These are phyloP conservation scores for Leptinotarsa rubiginosa DNA, from an alignment of 2,888 invertebrate species.

Conservation along the genomic window DNA sequence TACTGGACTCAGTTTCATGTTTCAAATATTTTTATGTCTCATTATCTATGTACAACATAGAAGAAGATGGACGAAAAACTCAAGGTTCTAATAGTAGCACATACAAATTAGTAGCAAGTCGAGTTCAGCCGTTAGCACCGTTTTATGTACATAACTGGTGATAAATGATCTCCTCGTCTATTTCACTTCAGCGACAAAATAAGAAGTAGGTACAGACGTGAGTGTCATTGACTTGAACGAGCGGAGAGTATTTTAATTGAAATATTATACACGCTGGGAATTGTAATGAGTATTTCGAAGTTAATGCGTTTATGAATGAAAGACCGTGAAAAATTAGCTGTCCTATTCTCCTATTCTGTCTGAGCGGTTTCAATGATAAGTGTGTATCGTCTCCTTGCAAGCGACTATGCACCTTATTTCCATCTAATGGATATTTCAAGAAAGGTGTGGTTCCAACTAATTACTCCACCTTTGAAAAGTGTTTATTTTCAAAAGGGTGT, in stretches of 20 bases:
- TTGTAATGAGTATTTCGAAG: slow-evolving; percentile 17
- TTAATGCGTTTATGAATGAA: slow-evolving; percentile 14
- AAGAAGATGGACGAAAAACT: too few relatives aligned
- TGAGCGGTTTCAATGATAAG: background rate
- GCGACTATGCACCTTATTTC: background rate
- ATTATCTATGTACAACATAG: too few relatives aligned
- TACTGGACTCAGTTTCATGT: too few relatives aligned
- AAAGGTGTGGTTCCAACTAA: too few relatives aligned
- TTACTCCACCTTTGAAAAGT: too few relatives aligned
- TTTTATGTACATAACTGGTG: background rate
- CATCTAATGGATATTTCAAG: too few relatives aligned
- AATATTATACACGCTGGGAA: slow-evolving; percentile 18
- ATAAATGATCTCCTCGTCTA: background rate
- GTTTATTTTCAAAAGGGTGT: too few relatives aligned
- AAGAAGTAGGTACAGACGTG: background rate
- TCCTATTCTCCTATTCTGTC: background rate
- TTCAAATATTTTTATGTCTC: too few relatives aligned
- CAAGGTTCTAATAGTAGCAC: too few relatives aligned
- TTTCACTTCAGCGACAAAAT: slow-evolving; percentile 1
- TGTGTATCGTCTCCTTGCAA: background rate
- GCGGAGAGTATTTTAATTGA: slow-evolving; percentile 19
- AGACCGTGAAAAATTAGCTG: slow-evolving; percentile 11
- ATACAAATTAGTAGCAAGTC: too few relatives aligned
- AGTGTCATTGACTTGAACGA: slow-evolving; percentile 17
- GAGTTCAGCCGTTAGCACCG: background rate